These are phyloP conservation scores for Amphipyra berbera DNA, from an alignment of 2,888 invertebrate species.

Conservation along the genomic window DNA sequence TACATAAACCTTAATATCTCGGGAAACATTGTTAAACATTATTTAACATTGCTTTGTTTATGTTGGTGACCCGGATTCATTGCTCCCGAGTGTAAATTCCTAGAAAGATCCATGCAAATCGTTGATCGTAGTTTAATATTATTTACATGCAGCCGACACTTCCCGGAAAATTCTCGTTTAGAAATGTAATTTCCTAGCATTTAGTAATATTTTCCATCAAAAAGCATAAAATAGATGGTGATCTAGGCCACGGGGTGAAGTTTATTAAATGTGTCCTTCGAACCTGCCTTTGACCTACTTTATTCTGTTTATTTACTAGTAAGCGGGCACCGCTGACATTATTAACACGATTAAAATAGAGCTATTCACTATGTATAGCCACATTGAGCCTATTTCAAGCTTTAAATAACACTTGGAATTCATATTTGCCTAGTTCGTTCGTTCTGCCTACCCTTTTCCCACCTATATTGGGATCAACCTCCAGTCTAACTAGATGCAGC, in stretches of 20 bases:
- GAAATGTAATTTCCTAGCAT: conserved; percentile 8
- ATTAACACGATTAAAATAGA: conserved; percentile 9
- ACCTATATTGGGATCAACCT: too few species aligned
- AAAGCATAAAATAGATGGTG: conserved; percentile 6
- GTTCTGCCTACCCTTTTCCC: too few species aligned
- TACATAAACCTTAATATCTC: too few species aligned
- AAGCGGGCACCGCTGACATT: neutral
- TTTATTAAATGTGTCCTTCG: conserved; percentile 42
- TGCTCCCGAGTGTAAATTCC: too few species aligned
- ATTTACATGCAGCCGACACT: neutral
- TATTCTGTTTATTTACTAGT: conserved; percentile 42
- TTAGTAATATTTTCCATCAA: conserved; percentile 17
- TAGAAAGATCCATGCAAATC: neutral
- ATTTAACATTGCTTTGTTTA: too few species aligned
- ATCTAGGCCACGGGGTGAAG: conserved; percentile 27
- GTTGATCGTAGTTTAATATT: neutral
- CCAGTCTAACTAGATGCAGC: too few species aligned
- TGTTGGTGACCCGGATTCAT: too few species aligned
- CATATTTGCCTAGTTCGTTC: too few species aligned
- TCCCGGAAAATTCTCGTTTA: neutral
- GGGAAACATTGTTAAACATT: too few species aligned
- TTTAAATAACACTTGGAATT: too few species aligned
- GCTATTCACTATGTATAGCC: conserved; percentile 1
- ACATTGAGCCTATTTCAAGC: too few species aligned
- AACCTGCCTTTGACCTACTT: conserved; percentile 46